phyloP scores from a whole-genome alignment of 2,113 vertebrate genomes.

The Xiphophorus maculatus region DNA sequence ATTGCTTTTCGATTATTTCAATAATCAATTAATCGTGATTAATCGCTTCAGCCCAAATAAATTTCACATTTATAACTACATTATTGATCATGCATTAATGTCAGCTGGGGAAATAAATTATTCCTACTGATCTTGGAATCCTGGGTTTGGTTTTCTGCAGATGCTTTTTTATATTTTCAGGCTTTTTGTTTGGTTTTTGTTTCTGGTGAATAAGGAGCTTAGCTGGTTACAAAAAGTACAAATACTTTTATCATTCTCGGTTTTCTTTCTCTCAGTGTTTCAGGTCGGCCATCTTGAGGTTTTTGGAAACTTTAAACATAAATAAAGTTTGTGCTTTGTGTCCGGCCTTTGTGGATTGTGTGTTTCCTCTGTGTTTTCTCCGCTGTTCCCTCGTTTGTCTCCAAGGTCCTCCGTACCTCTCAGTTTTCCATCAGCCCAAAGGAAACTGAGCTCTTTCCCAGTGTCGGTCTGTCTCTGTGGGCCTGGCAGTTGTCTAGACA shows the following conservation, averaged over 20 bases:
- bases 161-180: neutral
- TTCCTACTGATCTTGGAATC: neutral
- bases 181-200: neutral
- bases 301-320: neutral
- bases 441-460: constrained; percentile 25
- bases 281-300: neutral
- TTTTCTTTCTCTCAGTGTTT: neutral
- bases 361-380: constrained; percentile 14
- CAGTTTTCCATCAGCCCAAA: constrained; percentile 46
- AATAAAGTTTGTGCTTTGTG: neutral
- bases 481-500: constrained; percentile 39
- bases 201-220: neutral
- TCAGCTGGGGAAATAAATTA: neutral
- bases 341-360: neutral
- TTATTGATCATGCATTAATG: too few relatives aligned
- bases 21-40: too few relatives aligned
- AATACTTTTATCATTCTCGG: neutral
- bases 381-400: constrained; percentile 22
- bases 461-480: constrained; percentile 23
- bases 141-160: neutral
- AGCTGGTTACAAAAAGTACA: neutral
- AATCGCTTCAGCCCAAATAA: too few relatives aligned
- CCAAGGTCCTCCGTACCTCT: constrained; percentile 15
- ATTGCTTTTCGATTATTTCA: too few relatives aligned
- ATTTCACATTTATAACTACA: too few relatives aligned